Conservation (phyloP, 2,113 vertebrate genomes). For the Paralichthys olivaceus region DNA sequence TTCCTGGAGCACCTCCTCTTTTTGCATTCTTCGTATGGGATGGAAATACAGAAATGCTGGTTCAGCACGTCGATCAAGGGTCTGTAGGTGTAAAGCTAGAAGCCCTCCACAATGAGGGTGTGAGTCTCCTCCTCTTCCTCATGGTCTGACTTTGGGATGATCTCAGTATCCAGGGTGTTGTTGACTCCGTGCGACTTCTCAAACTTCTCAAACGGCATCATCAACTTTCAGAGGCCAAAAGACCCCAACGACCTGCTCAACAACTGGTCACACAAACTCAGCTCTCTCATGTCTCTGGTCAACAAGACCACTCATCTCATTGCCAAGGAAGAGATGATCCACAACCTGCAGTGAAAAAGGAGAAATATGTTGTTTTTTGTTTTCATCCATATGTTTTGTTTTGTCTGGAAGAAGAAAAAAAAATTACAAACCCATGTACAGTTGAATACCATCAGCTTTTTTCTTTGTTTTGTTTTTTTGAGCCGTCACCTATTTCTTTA, state of each 20-base stretch:
- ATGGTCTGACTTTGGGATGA: conserved; percentile 68
- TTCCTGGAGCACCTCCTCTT: conserved; percentile 91
- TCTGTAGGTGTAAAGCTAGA: conserved; percentile 95
- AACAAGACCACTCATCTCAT: conserved; percentile 99
- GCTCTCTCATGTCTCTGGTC: conserved; percentile 97
- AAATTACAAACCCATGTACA: background rate
- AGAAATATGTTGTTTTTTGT: conserved; percentile 43
- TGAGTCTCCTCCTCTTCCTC: conserved; percentile 80
- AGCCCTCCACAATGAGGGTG: conserved; percentile 95
- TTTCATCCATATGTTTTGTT: conserved; percentile 40
- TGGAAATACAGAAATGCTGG: conserved; percentile 91
- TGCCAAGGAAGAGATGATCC: conserved; percentile 99
- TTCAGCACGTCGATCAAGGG: conserved; percentile 92
- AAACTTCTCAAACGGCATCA: conserved; percentile 97
- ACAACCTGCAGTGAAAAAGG: conserved; percentile 93
- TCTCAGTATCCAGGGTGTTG: conserved; percentile 83
- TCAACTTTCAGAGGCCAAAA: conserved; percentile 99
- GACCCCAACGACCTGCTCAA: conserved; percentile 98
- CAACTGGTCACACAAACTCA: conserved; percentile 99
- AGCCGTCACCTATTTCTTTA: background rate
- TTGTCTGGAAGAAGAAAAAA: conserved; percentile 1
- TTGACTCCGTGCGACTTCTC: conserved; percentile 93
- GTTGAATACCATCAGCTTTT: background rate
- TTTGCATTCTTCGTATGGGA: conserved; percentile 96
- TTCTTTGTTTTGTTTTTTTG: background rate